Percentiles rank a stretch among this genome's conserved stretches.
Conservation (phyloP, 1,140 invertebrate species). For the Zeugodacus cucurbitae region DNA sequence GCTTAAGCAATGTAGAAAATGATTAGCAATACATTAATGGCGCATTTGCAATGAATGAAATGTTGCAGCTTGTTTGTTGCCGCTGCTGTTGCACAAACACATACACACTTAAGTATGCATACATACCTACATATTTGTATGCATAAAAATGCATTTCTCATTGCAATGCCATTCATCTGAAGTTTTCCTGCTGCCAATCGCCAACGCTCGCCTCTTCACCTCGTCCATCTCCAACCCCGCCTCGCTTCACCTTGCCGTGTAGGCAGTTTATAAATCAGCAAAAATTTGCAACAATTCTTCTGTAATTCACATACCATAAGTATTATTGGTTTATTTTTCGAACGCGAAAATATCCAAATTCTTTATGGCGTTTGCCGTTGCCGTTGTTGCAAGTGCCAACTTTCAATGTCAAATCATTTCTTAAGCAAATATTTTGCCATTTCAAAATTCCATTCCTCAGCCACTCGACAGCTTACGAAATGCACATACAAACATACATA, state of each 20-base stretch:
- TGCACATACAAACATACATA: neutral
- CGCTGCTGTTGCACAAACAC: neutral
- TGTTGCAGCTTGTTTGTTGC: neutral
- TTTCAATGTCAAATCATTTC: constrained; percentile 12
- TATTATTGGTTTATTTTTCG: neutral
- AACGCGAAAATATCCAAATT: neutral
- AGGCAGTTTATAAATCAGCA: constrained; percentile 13
- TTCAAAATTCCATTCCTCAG: neutral
- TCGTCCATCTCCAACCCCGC: neutral
- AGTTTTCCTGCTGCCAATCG: constrained; percentile 29
- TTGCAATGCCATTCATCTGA: constrained; percentile 17
- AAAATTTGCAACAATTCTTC: neutral
- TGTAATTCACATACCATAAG: neutral
- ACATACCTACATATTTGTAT: neutral
- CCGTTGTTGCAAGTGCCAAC: neutral
- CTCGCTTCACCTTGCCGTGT: neutral
- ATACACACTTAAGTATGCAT: neutral
- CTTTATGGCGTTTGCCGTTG: neutral
- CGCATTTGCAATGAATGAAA: constrained; percentile 39
- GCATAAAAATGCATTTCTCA: constrained; percentile 7
- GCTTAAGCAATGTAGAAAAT: neutral
- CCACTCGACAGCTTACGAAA: neutral
- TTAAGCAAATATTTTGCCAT: neutral
- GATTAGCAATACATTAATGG: neutral
- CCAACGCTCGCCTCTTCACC: neutral